Conservation (phyloP, 2,113 vertebrate genomes). For the Australoheros scitulus region DNA sequence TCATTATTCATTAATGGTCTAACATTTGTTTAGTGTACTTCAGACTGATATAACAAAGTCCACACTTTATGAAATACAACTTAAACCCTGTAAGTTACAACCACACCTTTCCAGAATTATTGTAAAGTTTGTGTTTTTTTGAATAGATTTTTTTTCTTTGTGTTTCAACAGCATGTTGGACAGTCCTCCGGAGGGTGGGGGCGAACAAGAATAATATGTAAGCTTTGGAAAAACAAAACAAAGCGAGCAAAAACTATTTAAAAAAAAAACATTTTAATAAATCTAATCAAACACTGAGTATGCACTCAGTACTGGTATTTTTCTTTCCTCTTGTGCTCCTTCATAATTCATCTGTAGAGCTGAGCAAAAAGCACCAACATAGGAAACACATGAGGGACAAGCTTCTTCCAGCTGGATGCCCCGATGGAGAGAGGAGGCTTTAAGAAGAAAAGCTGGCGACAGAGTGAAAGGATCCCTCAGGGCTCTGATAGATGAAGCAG, state of each 20-base stretch:
- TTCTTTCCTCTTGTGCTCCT: constrained; percentile 14
- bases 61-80: not conserved
- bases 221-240: not conserved
- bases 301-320: not conserved
- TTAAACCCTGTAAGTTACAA: not conserved
- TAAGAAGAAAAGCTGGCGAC: constrained; percentile 35
- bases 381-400: constrained; percentile 27
- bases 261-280: not conserved
- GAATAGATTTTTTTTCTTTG: not conserved
- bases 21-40: not conserved
- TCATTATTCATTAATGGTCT: not conserved
- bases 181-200: not conserved
- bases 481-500: constrained; percentile 47
- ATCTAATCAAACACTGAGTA: constrained; percentile 19
- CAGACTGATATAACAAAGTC: not conserved
- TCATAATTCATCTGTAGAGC: constrained; percentile 45
- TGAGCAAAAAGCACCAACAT: constrained; percentile 34
- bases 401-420: constrained; percentile 35
- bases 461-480: constrained; percentile 32
- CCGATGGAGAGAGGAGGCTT: constrained; percentile 1
- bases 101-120: not conserved
- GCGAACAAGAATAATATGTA: not conserved
- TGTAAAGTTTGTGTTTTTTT: not conserved
- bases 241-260: not conserved
- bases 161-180: not conserved